Evolutionary conservation across 2,113 vertebrate species (phyloP).

Genomic region (Barnardius zonarius): DNA sequence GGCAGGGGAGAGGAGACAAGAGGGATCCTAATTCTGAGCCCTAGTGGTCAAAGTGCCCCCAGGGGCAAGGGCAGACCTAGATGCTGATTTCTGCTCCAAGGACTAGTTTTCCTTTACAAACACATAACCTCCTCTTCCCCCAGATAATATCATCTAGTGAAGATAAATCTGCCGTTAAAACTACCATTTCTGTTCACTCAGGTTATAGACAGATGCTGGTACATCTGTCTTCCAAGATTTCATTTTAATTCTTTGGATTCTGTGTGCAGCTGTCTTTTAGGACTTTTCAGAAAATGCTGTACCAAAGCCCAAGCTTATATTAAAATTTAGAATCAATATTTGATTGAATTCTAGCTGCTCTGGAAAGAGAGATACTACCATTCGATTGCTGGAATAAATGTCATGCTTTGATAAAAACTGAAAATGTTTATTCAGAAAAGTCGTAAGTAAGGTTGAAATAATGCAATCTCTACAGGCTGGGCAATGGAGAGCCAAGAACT

Average conservation of each 20-base stretch:
- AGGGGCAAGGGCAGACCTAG: background rate
- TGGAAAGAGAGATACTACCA: background rate
- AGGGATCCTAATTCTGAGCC: background rate
- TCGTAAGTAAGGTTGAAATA: background rate
- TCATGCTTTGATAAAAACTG: background rate
- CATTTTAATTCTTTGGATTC: background rate
- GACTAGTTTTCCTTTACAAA: background rate
- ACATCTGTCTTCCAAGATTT: background rate
- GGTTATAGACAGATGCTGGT: background rate
- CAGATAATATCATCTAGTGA: background rate
- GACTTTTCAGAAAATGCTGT: background rate
- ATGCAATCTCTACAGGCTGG: background rate
- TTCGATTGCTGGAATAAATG: background rate
- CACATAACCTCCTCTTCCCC: background rate
- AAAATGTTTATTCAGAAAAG: slow-evolving; percentile 10
- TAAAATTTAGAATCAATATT: background rate
- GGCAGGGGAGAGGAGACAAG: background rate
- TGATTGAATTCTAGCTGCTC: background rate
- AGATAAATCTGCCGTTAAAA: background rate
- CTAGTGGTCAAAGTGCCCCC: rapidly evolving
- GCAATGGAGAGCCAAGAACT: background rate
- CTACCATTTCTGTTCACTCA: background rate
- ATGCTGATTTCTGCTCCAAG: background rate
- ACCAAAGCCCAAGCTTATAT: background rate
- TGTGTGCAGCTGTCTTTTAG: background rate